phyloP scores from a whole-genome alignment of 1,140 invertebrate genomes.

The Brachionus paranguensis region DNA sequence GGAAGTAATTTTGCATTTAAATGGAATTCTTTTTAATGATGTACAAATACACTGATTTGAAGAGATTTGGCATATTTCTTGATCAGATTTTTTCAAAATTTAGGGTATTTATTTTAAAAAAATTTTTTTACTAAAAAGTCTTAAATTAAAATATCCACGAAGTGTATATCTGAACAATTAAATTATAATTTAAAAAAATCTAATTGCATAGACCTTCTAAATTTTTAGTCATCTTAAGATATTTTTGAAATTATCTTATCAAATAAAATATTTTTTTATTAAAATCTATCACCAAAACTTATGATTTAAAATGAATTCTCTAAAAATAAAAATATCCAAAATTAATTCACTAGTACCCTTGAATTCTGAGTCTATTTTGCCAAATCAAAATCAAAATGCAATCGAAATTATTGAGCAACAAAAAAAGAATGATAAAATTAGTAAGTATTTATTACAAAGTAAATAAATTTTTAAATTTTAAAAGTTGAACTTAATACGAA shows the following conservation, averaged over 20 bases:
- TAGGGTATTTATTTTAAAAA: too few relatives aligned
- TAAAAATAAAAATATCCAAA: not conserved
- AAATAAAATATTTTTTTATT: not conserved
- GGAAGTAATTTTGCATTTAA: too few relatives aligned
- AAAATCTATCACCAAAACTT: not conserved
- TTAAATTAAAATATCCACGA: too few relatives aligned
- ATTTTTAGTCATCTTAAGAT: not conserved
- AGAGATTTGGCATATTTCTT: too few relatives aligned
- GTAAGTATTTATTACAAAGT: not conserved
- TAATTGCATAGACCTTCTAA: not conserved
- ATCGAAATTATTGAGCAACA: not conserved
- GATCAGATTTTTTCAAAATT: too few relatives aligned
- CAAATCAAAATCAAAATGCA: not conserved
- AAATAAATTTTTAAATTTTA: too few relatives aligned
- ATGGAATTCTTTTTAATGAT: too few relatives aligned
- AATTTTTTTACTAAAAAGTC: too few relatives aligned
- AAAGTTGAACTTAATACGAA: slow-evolving; percentile 10
- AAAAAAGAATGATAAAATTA: not conserved
- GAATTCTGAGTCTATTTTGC: not conserved
- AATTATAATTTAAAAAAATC: not conserved
- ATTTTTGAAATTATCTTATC: not conserved
- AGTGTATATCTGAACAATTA: not conserved
- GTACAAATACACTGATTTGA: too few relatives aligned
- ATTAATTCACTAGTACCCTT: not conserved
- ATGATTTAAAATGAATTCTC: not conserved